phyloP scores from a whole-genome alignment of 2,888 invertebrate genomes.

The Lydus trimaculatus region DNA sequence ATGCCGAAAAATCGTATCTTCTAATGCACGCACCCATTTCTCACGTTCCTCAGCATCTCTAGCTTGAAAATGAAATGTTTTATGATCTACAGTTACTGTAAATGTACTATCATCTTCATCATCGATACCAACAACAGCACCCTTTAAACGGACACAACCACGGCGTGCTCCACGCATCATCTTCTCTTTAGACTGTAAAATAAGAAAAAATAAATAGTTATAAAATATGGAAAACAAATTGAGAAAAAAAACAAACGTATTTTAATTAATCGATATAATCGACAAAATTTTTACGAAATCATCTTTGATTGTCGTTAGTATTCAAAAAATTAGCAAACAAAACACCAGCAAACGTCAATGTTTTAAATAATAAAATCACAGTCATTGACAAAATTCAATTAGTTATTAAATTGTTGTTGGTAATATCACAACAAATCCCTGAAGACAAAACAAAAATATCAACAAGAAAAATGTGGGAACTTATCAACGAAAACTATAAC shows the following conservation, averaged over 20 bases:
- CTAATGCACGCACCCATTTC: slow-evolving; percentile 94
- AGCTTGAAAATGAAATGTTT: slow-evolving; percentile 99
- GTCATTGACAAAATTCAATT: not conserved
- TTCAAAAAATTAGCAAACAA: slow-evolving; percentile 5
- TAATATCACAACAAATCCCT: not conserved
- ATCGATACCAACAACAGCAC: slow-evolving; percentile 98
- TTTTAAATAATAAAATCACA: not conserved
- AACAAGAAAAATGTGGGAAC: not conserved
- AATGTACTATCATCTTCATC: slow-evolving; percentile 99
- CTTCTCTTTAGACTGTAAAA: slow-evolving; percentile 93
- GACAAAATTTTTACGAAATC: not conserved
- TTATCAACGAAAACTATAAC: not conserved
- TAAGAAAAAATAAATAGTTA: slow-evolving; percentile 24
- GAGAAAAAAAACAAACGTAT: not conserved
- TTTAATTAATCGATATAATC: not conserved
- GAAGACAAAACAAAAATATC: not conserved
- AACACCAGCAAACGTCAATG: not conserved
- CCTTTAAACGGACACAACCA: slow-evolving; percentile 96
- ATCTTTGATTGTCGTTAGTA: not conserved
- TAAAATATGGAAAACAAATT: not conserved
- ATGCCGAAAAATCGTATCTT: slow-evolving; percentile 92
- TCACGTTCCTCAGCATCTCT: slow-evolving; percentile 94
- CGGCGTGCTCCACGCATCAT: slow-evolving; percentile 97
- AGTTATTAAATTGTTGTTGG: not conserved
- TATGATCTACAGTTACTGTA: slow-evolving; percentile 98